Evolutionary conservation across 2,888 invertebrate genomes (phyloP).

Genomic region (Drosophila quinaria): DNA sequence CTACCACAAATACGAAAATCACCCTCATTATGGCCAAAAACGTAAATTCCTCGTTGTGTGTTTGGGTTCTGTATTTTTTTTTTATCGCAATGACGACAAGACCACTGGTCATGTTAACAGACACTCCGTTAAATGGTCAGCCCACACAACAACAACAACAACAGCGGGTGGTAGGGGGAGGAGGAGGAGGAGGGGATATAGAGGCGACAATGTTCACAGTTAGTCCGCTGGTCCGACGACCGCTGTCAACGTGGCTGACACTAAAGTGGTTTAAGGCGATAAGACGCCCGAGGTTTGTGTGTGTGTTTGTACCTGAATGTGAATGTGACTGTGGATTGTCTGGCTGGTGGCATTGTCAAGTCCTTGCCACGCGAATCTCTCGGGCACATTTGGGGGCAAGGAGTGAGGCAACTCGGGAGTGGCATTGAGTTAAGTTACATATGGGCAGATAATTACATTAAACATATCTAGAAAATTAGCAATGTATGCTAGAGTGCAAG

Average conservation of each 20-base stretch:
- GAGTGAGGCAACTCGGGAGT: constrained; percentile 1
- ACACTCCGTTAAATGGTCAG: constrained; percentile 59
- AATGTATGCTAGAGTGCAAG: too few species aligned
- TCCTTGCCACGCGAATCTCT: constrained; percentile 30
- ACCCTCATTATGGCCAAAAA: constrained; percentile 84
- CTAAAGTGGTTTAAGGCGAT: constrained; percentile 85
- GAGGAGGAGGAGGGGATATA: neutral
- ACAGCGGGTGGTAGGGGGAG: constrained; percentile 14
- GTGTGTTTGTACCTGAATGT: constrained; percentile 5
- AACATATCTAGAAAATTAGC: neutral
- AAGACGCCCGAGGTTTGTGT: constrained; percentile 67
- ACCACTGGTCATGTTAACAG: constrained; percentile 80
- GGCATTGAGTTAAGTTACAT: neutral
- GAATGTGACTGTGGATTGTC: constrained; percentile 23
- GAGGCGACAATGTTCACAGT: constrained; percentile 74
- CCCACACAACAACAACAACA: constrained; percentile 40
- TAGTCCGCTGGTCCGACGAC: constrained; percentile 58
- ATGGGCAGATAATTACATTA: constrained; percentile 4
- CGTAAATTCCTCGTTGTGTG: constrained; percentile 58
- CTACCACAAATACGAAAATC: constrained; percentile 84
- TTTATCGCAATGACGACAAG: constrained; percentile 77
- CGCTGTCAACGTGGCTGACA: constrained; percentile 84
- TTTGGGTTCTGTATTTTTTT: constrained; percentile 18
- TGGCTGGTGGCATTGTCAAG: constrained; percentile 2
- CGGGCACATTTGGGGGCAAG: constrained; percentile 44